Evolutionary conservation across 2,797 vertebrate species (phyloP).

Genomic region (Notamacropus eugenii): DNA sequence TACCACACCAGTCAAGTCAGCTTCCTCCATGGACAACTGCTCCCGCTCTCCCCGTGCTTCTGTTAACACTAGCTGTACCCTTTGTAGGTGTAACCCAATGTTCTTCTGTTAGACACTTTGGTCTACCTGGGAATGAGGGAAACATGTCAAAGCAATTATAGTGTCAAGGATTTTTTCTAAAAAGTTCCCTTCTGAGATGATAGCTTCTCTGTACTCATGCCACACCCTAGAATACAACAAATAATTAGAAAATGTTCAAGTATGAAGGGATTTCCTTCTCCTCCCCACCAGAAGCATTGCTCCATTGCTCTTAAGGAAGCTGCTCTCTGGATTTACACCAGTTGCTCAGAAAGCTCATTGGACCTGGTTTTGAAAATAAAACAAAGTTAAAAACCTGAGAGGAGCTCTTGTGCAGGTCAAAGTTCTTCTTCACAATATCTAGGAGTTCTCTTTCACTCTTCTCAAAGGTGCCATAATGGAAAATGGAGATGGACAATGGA

Average conservation of each 20-base stretch:
- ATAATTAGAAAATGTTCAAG: constrained; percentile 90
- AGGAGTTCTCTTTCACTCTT: constrained; percentile 95
- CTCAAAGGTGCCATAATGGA: constrained; percentile 96
- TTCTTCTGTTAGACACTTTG: constrained; percentile 92
- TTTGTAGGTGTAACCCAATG: constrained; percentile 87
- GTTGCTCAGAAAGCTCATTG: constrained; percentile 83
- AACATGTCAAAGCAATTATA: constrained; percentile 86
- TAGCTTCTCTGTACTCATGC: constrained; percentile 96
- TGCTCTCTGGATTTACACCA: constrained; percentile 94
- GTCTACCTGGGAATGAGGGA: constrained; percentile 89
- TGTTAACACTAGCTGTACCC: constrained; percentile 87
- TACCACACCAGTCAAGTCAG: constrained; percentile 95
- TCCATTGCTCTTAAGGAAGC: constrained; percentile 85
- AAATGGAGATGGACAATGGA: constrained; percentile 97
- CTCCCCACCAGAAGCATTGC: constrained; percentile 82
- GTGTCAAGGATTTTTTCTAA: constrained; percentile 79
- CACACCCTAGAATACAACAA: constrained; percentile 92
- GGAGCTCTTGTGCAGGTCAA: constrained; percentile 89
- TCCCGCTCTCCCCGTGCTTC: constrained; percentile 79
- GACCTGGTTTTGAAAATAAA: constrained; percentile 83
- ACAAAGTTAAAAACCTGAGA: constrained; percentile 80
- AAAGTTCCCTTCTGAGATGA: constrained; percentile 91
- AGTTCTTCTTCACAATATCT: constrained; percentile 96
- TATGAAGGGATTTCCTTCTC: constrained; percentile 86
- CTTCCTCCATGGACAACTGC: constrained; percentile 79